Base-by-base conservation (phyloP, 2,888 invertebrate genomes). In the Xestia c-nigrum region DNA sequence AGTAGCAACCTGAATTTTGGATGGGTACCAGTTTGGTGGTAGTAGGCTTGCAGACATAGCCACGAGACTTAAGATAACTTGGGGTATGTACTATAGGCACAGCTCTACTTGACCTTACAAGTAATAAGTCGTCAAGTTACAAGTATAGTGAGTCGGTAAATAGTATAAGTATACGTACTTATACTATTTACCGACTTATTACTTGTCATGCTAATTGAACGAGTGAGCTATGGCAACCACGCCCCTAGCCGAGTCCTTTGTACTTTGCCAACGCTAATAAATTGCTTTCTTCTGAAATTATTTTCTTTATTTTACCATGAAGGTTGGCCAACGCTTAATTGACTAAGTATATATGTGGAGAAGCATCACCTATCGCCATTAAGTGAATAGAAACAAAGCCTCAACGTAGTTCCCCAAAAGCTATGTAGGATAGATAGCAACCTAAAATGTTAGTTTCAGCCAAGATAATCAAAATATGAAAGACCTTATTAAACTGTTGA, bases 201-300 rank as follows among this genome's bases (percentile, higher is more conserved):
- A 55, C 16, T 55, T 31, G 47, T 40, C 78, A 50, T 19, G 40
- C 9, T 77, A 47, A 77, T 50, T 19, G 16, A n/a, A 57, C 31
- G 55, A 40, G 40, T 9, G n/a, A 50, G 21, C 21, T 57, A 14
- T 19, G 14, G 19, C 14, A 31, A 16, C 10, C 47, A 31, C 38
- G 40, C 40, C 78, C 57, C 7, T n/a, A 38, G n/a, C 21, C 2
- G 10, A 16, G 24, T 57, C n/a, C 10, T 47, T 40, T 24, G 12
- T 40, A 47, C 46, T 31, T 50, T 24, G 14, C 9, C 40, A 46
- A 46, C 46, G 40, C 14, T 14, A 76, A 57, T 66, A 24, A 46
- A 76, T 66, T 47, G 52, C 52, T 21, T 24, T 40, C 12, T 55
- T 50, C 16, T 21, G 4, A 46, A 52, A 55, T 65, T 52, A 21